Evolutionary conservation across 2,888 invertebrate species (phyloP), one percentile per base, ranked within the genome.

Genomic region (Lamproptera curius): DNA sequence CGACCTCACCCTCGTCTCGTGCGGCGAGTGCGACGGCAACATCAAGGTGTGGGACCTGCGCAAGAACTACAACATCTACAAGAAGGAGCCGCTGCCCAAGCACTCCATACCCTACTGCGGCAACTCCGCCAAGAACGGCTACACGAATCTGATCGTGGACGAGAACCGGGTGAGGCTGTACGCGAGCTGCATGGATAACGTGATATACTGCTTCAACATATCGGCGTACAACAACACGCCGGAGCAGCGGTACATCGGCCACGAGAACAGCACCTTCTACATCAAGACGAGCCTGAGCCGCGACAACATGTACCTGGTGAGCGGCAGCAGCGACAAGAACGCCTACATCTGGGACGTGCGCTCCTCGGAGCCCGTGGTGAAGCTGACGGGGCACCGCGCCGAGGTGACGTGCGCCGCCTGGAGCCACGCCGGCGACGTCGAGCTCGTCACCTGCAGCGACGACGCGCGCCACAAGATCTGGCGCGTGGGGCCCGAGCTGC

Each of bases 351-450:
- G 97, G 97, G 92, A 91, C 70, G 89, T 92, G 1, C 86, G 89
- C 10, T 76, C 81, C 55, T 83, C 93, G 0, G 75, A 88, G 50
- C 95, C 96, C 0, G 72, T 95, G 8, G 90, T 93, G 14, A 88
- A 89, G 42, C 82, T 97, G 2, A 81, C 87, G 1, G 96, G 96
- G 0, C 97, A 97, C 68, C 85, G 90, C 35, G 94, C 94, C 6
- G 97, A 97, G 85, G 97, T 97, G 0, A 95, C 96, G 0, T 94
- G 94, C 67, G 95, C 96, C 1, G 93, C 94, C 1, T 97, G 96
- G 96, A 91, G 92, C 57, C 79, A 73, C 43, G 72, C 75, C 8
- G 89, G 89, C 4, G 90, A 91, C 65, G 73, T 85, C 13, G 90
- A 90, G 70, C 76, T 95, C 37, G 92, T 95, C 10, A 96, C 96